Conservation (phyloP, 2,888 invertebrate species). For the Yponomeuta malinellus region DNA sequence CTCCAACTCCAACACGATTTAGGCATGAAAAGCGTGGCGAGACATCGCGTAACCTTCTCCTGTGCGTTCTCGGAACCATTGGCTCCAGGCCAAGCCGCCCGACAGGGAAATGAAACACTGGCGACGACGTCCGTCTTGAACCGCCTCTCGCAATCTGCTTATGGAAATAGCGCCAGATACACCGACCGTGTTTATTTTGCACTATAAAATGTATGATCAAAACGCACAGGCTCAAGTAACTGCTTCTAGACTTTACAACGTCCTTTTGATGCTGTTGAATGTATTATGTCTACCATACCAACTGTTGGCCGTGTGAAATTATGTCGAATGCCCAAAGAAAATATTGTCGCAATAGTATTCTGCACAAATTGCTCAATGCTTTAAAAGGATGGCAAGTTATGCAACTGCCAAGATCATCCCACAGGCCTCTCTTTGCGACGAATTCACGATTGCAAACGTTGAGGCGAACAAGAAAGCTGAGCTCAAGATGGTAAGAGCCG, state of each 20-base stretch:
- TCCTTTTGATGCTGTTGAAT: not conserved
- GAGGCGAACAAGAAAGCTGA: not conserved
- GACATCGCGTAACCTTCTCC: conserved; percentile 72
- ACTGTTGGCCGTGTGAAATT: not conserved
- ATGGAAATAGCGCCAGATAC: conserved; percentile 55
- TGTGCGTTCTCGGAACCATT: conserved; percentile 65
- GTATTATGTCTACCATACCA: not conserved
- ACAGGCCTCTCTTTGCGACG: not conserved
- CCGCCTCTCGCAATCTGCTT: conserved; percentile 59
- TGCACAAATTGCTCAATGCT: conserved; percentile 30
- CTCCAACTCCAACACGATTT: conserved; percentile 62
- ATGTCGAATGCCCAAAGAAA: not conserved
- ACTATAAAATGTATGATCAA: conserved; percentile 19
- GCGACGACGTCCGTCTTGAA: conserved; percentile 57
- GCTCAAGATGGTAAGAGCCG: conserved; percentile 40
- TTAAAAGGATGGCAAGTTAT: conserved; percentile 49
- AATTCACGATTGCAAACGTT: not conserved
- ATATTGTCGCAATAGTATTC: conserved; percentile 48
- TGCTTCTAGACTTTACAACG: not conserved
- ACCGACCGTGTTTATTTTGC: conserved; percentile 47
- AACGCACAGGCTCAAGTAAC: not conserved
- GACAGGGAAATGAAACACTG: conserved; percentile 64
- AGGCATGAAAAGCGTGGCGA: conserved; percentile 70
- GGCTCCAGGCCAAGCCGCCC: conserved; percentile 57
- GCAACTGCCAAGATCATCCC: not conserved